A percentile compares a stretch with the other conserved stretches of the same genome.
phyloP scores from a whole-genome alignment of 2,113 vertebrate species.

The Tachuris rubrigastra region DNA sequence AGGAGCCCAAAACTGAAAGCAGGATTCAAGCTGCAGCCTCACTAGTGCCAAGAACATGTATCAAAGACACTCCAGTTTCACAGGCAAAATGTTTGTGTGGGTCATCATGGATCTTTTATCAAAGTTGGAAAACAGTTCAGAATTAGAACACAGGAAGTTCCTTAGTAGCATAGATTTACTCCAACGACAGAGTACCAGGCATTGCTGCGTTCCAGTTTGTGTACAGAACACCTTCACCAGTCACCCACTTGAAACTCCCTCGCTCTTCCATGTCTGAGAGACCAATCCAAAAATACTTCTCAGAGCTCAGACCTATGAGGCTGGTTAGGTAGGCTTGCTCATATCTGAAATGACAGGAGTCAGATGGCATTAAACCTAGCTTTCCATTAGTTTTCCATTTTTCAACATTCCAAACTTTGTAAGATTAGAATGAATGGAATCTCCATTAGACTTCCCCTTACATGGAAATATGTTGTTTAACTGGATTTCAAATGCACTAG shows the following conservation, averaged over 20 bases:
- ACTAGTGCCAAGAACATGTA: fast-evolving
- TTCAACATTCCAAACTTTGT: background rate
- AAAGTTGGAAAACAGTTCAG: background rate
- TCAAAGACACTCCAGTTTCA: background rate
- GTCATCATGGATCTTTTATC: background rate
- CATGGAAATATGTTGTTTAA: background rate
- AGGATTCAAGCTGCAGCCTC: background rate
- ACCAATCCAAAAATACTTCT: slow-evolving; percentile 91
- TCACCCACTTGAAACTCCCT: slow-evolving; percentile 81
- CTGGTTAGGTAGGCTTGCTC: slow-evolving; percentile 91
- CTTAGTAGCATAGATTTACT: background rate
- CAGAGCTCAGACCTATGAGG: slow-evolving; percentile 84
- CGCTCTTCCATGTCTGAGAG: slow-evolving; percentile 77
- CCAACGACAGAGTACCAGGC: slow-evolving; percentile 80
- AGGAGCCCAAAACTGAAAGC: background rate
- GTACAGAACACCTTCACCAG: slow-evolving; percentile 75
- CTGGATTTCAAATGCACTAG: background rate
- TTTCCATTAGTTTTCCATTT: background rate
- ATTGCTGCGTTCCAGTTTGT: slow-evolving; percentile 88
- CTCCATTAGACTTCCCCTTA: background rate
- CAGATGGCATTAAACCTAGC: background rate
- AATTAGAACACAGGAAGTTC: background rate
- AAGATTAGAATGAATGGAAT: background rate
- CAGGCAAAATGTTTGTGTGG: background rate
- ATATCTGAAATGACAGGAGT: slow-evolving; percentile 75